Base-by-base conservation (phyloP, 2,888 invertebrate genomes). In the Cheilosia urbana region DNA sequence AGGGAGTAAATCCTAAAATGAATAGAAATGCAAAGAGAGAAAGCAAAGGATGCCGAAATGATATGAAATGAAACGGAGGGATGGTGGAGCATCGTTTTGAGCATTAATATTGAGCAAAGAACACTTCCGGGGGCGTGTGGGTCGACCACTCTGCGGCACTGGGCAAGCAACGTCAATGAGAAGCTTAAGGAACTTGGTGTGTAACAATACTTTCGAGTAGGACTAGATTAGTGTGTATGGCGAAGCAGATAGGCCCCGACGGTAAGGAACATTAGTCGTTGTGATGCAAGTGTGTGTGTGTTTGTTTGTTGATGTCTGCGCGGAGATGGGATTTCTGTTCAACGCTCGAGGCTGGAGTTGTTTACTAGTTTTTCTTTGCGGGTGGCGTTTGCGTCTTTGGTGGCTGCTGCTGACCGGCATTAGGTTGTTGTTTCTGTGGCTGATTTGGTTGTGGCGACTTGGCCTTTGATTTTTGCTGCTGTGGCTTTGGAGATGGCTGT, bases 151-250 rank as follows among this genome's bases (percentile, higher is more conserved):
- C 55, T 53, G 63, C 34, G 57, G 60, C 66, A 30, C 63, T 42
- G 49, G 24, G n/a, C 27, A 58, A 68, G 27, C 55, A 84, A 69
- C 37, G 37, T 47, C 73, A n/a, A 65, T 79, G 42, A 84, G 58
- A 60, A 65, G 69, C 60, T 80, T 66, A 55, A 85, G 85, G 85
- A 85, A 85, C 85, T 85, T 71, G 27, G 65, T 75, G 75, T 75
- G 60, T 77, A 85, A 72, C 76, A 80, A 76, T 85, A 85, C 72
- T 72, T 81, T 80, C 21, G 66, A 72, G 60, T 72, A 77, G 85
- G 85, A 85, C 85, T 85, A 85, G 85, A 85, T 72, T 78, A 83
- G 77, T 68, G 66, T 85, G 55, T 77, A 85, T 81, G 80, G 81
- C 85, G 62, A 85, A 85, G 85, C 85, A 34, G 58, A 21, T 34